Percentiles rank a stretch among this genome's conserved stretches.
phyloP scores from a whole-genome alignment of 2,797 vertebrate genomes.

The Cetoscarus ocellatus region DNA sequence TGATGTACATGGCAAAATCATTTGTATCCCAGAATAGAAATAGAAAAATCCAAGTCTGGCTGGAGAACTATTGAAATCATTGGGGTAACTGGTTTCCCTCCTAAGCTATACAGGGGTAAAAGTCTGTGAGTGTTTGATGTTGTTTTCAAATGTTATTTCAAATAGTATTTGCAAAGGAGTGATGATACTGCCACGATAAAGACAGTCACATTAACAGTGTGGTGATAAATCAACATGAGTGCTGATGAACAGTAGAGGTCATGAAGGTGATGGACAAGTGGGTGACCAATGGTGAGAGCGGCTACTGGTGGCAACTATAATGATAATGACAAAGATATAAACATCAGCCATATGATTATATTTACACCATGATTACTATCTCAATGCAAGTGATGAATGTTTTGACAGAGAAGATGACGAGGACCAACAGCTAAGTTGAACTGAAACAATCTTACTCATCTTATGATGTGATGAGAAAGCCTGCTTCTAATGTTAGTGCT shows the following conservation, averaged over 20 bases:
- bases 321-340: conserved; percentile 26
- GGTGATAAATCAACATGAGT: neutral
- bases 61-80: no score
- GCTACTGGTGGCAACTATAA: conserved; percentile 24
- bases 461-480: conserved; percentile 57
- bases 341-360: conserved; percentile 15
- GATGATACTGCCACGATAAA: no score
- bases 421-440: conserved; percentile 32
- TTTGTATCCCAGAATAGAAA: no score
- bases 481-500: conserved; percentile 44
- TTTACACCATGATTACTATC: conserved; percentile 33
- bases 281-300: conserved; percentile 28
- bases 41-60: no score
- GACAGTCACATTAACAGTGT: no score
- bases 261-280: conserved; percentile 21
- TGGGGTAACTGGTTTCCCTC: no score
- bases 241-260: conserved; percentile 7
- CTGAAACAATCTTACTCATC: conserved; percentile 57
- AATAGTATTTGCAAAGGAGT: no score
- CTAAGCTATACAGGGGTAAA: no score
- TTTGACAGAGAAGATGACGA: conserved; percentile 41
- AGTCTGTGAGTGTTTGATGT: no score
- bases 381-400: conserved; percentile 33
- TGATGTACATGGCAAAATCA: no score
- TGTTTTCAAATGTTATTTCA: no score